Evolutionary conservation across 2,797 vertebrate species (phyloP).

Genomic region (Phalanger gymnotis): DNA sequence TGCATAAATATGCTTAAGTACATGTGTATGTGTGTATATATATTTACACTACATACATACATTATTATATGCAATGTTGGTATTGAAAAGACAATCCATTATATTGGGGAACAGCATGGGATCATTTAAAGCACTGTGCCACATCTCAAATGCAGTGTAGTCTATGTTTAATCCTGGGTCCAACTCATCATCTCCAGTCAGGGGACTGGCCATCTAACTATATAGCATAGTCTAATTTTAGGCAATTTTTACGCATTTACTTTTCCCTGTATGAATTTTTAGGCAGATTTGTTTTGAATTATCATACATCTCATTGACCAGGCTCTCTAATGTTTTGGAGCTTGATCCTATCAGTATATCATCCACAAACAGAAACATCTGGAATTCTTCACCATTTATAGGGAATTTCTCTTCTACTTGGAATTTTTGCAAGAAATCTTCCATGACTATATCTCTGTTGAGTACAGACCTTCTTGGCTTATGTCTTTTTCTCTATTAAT

Average conservation of each 20-base stretch:
- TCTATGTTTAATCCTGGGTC: not conserved
- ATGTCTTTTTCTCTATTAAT: not conserved
- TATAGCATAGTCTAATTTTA: not conserved
- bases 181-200: not conserved
- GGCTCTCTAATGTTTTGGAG: not conserved
- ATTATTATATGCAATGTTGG: not conserved
- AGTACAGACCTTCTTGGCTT: not conserved
- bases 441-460: not conserved
- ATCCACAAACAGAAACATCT: not conserved
- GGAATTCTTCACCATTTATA: not conserved
- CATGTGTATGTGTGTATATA: too few relatives aligned
- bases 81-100: not conserved
- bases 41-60: too few relatives aligned
- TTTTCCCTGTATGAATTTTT: not conserved
- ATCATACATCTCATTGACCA: not conserved
- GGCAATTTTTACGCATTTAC: not conserved
- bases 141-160: not conserved
- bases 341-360: not conserved
- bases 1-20: too few relatives aligned
- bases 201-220: not conserved
- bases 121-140: not conserved
- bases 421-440: not conserved
- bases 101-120: not conserved
- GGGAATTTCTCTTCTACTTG: not conserved
- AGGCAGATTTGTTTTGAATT: not conserved